Base-by-base conservation (phyloP, 2,797 vertebrate genomes). In the Poecilia velifera region DNA sequence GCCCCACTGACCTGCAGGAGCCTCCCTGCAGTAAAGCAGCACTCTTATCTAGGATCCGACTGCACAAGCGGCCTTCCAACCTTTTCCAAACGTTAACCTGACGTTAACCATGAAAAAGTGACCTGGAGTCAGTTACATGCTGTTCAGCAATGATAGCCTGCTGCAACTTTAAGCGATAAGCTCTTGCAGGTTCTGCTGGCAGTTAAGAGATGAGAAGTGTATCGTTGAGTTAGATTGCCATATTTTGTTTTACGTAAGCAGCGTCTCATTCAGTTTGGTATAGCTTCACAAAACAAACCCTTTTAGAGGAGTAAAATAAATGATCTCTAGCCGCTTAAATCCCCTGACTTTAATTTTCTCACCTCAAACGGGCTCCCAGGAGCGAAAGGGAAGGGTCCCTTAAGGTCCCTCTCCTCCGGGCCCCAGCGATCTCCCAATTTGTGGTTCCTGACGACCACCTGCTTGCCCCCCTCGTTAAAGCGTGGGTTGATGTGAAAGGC, bases 401-500 rank as follows among this genome's bases (percentile, higher is more conserved):
- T 94, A 72, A 96, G 84, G 57, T 94, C 92, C 64, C 96, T 89
- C 91, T 96, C 96, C 72, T 96, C 96, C 0, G 81, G 14, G 3
- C 96, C 96, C 96, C 96, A 96, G 79, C 81, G 92, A 3, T 95
- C 94, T 0, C 94, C 96, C 78, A 94, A 13, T 49, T 94, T 94
- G 86, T 94, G 92, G 91, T 96, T 96, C 36, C 96, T 94, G 74
- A 96, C 94, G 71, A 96, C 4, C 71, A 90, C 92, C 82, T 94
- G 95, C 68, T 95, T 96, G 3, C 94, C 95, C 0, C 83, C 91
- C 25, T 96, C 96, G 1, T 13, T 92, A 91, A 96, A 96, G 73
- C 96, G 96, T 2, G 96, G 94, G 92, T 96, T 96, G 86, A 96
- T 93, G 86, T 96, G 96, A 62, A 96, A 91, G 51, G 95, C 95